These are phyloP conservation scores for Brachymystax lenok DNA, from an alignment of 2,797 vertebrate genomes.

Conservation along the genomic window DNA sequence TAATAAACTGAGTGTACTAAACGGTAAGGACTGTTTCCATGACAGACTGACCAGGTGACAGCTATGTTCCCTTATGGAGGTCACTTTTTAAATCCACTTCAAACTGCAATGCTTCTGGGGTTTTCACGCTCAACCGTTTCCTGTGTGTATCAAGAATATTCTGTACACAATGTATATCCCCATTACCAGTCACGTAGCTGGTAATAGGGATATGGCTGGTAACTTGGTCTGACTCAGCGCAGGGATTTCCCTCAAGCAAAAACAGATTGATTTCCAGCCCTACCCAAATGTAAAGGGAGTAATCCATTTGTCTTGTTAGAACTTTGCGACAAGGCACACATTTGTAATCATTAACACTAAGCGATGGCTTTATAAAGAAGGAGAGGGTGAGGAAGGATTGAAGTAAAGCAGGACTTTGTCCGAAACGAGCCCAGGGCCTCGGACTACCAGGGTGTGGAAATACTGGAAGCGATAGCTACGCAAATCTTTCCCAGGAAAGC, in stretches of 20 bases:
- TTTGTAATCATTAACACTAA: slow-evolving; percentile 40
- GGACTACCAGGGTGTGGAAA: neutral
- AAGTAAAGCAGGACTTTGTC: neutral
- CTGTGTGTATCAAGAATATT: too few species aligned
- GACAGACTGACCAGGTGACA: too few species aligned
- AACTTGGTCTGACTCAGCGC: neutral
- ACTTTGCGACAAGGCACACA: slow-evolving; percentile 2
- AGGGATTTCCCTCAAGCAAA: slow-evolving; percentile 28
- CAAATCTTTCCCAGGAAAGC: slow-evolving; percentile 13
- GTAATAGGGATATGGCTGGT: slow-evolving; percentile 5
- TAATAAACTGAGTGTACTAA: neutral
- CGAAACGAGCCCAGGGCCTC: too few species aligned
- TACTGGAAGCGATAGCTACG: too few species aligned
- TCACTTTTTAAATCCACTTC: too few species aligned
- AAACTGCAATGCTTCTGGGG: too few species aligned
- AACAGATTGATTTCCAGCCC: neutral
- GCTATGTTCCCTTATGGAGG: too few species aligned
- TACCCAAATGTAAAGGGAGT: slow-evolving; percentile 13
- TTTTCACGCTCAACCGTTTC: too few species aligned
- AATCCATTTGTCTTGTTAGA: neutral
- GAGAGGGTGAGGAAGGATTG: neutral
- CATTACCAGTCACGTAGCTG: neutral
- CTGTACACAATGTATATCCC: neutral
- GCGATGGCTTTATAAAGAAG: neutral
- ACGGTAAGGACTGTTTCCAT: too few species aligned